Evolutionary conservation across 2,797 vertebrate genomes (phyloP), one percentile per base, ranked within the genome.

Genomic region (Holocentrus rufus): DNA sequence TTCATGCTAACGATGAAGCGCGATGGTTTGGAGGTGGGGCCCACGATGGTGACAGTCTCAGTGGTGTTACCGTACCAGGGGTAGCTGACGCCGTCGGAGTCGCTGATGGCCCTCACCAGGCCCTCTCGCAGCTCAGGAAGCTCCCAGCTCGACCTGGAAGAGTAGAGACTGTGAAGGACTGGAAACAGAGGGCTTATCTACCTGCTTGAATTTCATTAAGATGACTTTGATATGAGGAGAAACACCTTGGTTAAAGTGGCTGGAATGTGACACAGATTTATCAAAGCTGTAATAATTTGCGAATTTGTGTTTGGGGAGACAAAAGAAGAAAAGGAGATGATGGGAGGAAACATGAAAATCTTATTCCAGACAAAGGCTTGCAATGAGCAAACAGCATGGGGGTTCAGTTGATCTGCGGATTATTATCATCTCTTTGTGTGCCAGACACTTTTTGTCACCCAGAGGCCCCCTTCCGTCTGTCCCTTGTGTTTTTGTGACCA

Each of bases 1-100:
- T 99, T 99, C 98, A 99, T 99, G 94, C 97, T 97, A 87, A 99
- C 96, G 0, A 95, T 94, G 91, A 99, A 97, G 87, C 96, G 95
- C 74, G 96, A 97, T 25, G 96, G 95, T 89, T 97, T 98, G 90
- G 95, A 95, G 7, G 96, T 98, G 76, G 97, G 97, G 44, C 98
- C 97, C 0, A 96, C 95, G 63, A 99, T 91, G 65, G 97, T 98
- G 76, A 98, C 97, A 0, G 97, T 99, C 90, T 99, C 98, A 0
- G 97, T 99, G 31, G 98, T 99, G 92, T 99, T 99, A 54, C 98
- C 98, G 0, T 99, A 99, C 98, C 98, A 99, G 20, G 97, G 98
- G 89, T 99, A 99, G 94, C 98, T 99, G 82, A 99, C 96, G 0
- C 98, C 98, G 9, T 99, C 98, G 0, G 98, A 99, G 89, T 99